Conservation (phyloP, 2,113 vertebrate genomes). For the Sialia sialis region DNA sequence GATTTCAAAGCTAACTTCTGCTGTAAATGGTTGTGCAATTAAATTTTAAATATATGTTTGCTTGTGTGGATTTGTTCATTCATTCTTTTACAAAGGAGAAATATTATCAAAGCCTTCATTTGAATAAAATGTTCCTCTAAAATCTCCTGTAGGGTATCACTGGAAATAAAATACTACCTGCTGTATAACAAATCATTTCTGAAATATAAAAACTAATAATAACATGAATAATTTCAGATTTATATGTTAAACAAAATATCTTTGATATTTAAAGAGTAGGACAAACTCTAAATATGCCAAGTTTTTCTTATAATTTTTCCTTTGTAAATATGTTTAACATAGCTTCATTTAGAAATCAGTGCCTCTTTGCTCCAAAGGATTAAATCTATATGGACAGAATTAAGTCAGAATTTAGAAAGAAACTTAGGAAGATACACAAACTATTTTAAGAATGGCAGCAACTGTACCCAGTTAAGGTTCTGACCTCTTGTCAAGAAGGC, state of each 20-base stretch:
- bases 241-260: background rate
- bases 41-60: background rate
- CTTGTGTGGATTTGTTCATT: background rate
- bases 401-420: background rate
- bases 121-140: background rate
- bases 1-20: background rate
- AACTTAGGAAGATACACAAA: background rate
- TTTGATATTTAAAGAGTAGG: background rate
- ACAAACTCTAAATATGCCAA: background rate
- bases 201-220: background rate
- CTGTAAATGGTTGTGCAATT: background rate
- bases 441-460: background rate
- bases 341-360: background rate
- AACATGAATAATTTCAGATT: background rate
- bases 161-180: background rate
- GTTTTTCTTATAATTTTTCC: background rate
- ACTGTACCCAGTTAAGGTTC: background rate
- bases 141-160: background rate
- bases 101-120: background rate
- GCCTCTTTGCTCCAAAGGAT: background rate
- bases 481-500: background rate
- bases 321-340: background rate
- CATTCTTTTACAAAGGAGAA: background rate
- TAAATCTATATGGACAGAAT: background rate
- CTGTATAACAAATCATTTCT: background rate